Evolutionary conservation across 2,888 invertebrate species (phyloP), one percentile per base, ranked within the genome.

Genomic region (Lathronympha strigana): DNA sequence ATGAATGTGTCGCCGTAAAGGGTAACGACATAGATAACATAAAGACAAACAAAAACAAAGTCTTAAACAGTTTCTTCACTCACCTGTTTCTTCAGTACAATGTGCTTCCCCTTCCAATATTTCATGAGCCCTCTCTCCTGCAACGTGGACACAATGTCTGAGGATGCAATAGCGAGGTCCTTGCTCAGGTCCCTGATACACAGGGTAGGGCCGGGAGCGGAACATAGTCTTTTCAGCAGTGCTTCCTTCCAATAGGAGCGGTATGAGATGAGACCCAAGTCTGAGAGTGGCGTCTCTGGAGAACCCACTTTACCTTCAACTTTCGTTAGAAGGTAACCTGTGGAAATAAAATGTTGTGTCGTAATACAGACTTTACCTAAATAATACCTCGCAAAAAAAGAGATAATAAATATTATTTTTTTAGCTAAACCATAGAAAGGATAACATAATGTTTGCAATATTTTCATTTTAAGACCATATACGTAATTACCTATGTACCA

Each of bases 161-260:
- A 98, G 1, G 98, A 97, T 78, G 98, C 98, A 73, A 99, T 98
- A 17, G 98, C 98, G 93, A 98, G 96, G 91, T 98, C 98, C 83
- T 97, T 94, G 74, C 94, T 94, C 13, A 94, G 93, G 92, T 97
- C 97, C 89, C 98, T 97, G 74, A 99, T 97, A 78, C 97, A 97
- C 61, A 99, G 94, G 67, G 98, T 96, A 57, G 96, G 95, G 61
- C 97, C 98, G 13, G 96, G 95, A 63, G 97, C 96, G 63, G 96
- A 96, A 83, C 97, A 97, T 63, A 99, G 93, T 81, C 98, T 96
- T 79, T 97, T 96, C 63, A 99, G 92, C 5, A 99, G 92, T 0
- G 98, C 98, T 85, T 98, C 98, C 86, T 98, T 98, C 99, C 99
- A 99, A 90, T 99, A 99, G 54, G 98, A 98, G 28, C 99, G 94